These are phyloP conservation scores for Porites lutea DNA, from an alignment of 64 coral and sea anemone species.

Conservation along the genomic window DNA sequence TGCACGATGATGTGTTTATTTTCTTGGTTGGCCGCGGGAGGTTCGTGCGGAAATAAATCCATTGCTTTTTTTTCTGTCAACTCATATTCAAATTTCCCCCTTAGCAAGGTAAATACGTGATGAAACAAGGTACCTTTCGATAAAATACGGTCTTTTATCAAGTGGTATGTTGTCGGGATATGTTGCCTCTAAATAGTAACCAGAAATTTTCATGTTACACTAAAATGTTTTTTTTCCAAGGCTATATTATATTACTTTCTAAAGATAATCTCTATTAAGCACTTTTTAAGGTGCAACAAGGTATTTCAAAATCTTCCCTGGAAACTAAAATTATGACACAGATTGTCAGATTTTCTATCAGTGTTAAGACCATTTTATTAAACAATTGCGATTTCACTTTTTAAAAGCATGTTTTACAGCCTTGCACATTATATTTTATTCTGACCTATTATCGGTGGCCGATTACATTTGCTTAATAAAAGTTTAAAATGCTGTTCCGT, in stretches of 20 bases:
- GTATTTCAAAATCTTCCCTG: too few species aligned
- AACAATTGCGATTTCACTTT: constrained; percentile 1
- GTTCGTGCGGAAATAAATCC: background rate
- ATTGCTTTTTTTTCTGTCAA: background rate
- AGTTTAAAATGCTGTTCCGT: background rate
- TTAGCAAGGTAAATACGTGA: background rate
- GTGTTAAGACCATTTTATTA: constrained; percentile 1
- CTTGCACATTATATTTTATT: background rate
- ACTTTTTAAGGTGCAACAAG: background rate
- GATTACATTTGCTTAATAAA: constrained; percentile 23
- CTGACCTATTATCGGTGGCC: background rate
- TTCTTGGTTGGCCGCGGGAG: background rate
- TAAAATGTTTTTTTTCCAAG: background rate
- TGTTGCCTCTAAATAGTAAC: background rate
- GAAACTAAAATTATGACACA: too few species aligned
- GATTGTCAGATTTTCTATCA: background rate
- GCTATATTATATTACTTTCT: too few species aligned
- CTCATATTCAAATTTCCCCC: constrained; percentile 9
- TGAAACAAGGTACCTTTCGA: background rate
- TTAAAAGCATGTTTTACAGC: background rate
- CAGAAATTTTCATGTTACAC: constrained; percentile 17
- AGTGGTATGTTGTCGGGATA: background rate
- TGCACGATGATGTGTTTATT: background rate
- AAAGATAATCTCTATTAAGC: too few species aligned
- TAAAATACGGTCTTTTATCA: background rate